These are phyloP conservation scores for Epistrophella euchroma DNA, from an alignment of 2,888 invertebrate genomes.

Conservation along the genomic window DNA sequence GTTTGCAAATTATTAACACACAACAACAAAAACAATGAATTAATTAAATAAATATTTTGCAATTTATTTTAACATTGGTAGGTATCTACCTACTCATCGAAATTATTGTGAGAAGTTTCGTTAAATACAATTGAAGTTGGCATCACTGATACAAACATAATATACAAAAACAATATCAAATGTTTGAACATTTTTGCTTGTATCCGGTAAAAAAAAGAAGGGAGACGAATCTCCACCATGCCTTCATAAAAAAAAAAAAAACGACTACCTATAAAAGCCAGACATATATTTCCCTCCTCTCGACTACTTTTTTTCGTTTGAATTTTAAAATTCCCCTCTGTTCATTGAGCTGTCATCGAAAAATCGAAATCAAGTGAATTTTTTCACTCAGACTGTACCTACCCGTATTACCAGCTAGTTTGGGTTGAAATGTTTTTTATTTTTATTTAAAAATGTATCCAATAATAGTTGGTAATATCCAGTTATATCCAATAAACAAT, in stretches of 20 bases:
- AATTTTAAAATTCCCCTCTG: conserved; percentile 3
- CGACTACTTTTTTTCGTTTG: neutral
- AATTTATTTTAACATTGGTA: neutral
- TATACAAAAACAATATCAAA: too few species aligned
- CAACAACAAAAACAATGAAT: conserved; percentile 16
- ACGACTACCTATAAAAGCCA: conserved; percentile 23
- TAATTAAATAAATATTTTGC: conserved; percentile 47
- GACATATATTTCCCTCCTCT: conserved; percentile 13
- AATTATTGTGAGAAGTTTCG: neutral
- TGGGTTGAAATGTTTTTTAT: conserved; percentile 9
- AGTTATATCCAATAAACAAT: conserved; percentile 28
- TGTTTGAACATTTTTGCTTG: conserved; percentile 1
- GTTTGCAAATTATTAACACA: conserved; percentile 13
- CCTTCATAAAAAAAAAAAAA: conserved; percentile 3
- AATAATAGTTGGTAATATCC: conserved; percentile 38
- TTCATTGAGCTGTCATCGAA: conserved; percentile 28
- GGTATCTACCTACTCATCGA: neutral
- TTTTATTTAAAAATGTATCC: conserved; percentile 28
- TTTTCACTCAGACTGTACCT: conserved; percentile 64
- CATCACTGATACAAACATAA: conserved; percentile 26
- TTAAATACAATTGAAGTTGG: neutral
- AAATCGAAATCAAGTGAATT: conserved; percentile 45
- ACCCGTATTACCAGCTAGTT: conserved; percentile 51
- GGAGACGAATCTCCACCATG: conserved; percentile 23
- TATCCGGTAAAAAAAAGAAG: conserved; percentile 24